Base-by-base conservation (phyloP, 2,113 vertebrate species). In the Cinclus cinclus region DNA sequence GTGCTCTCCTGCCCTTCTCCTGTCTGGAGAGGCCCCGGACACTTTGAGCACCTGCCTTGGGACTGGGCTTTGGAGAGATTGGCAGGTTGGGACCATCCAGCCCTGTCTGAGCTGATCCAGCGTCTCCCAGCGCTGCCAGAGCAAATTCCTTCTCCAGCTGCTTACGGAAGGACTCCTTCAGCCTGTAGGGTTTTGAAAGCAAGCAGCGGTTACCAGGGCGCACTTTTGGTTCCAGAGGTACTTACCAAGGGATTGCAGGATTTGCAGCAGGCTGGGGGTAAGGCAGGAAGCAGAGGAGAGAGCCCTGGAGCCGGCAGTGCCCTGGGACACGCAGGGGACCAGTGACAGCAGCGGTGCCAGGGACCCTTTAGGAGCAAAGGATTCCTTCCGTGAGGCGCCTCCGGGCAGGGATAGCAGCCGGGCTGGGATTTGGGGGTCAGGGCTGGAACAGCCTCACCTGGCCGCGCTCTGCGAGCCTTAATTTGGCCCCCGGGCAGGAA, bases 401-500 rank as follows among this genome's bases (percentile, higher is more conserved):
- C 63, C 39, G 13, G 62, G 58, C 63, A 80, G 56, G 23, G 74
- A 17, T 65, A 44, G 90, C 64, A 35, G 58, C 81, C 5, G 65
- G 79, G 69, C 87, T 8, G 35, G 44, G 7, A 4, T 27, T 11
- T 0, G 7, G 65, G 75, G 4, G 4, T 9, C 42, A 0, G 77
- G 20, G 73, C 70, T 58, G 73, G 18, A 3, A 3, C 31, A 79
- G 20, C 52, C 78, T 47, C 47, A 3, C 19, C 49, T 12, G 47
- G 11, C 18, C 9, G 2, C 6, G 30, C 44, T 13, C 31, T 16
- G 7, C 1, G 1, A 56, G 81, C 42, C 33, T 19, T 4, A 0
- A 2, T 33, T 12, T 0, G 10, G 3, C 6, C 1, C 2, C 44
- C 0, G 2, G 41, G 69, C 35, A 53, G 30, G 39, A 44, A 31